Conservation (phyloP, 2,113 vertebrate genomes). For the Psilopsiagon aymara region DNA sequence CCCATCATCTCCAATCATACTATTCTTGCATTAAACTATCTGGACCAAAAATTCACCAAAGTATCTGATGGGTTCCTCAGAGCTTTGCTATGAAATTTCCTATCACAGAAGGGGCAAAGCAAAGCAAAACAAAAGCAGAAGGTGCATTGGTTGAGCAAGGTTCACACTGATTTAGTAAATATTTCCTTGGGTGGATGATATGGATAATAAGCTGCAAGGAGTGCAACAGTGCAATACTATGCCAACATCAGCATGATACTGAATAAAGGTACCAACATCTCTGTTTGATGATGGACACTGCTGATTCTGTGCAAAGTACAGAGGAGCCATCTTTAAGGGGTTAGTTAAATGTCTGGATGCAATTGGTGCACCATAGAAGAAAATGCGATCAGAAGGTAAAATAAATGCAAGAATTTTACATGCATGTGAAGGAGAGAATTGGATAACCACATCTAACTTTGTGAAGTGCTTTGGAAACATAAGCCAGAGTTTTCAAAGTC, state of each 20-base stretch:
- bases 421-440: neutral
- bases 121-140: neutral
- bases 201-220: neutral
- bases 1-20: accelerated
- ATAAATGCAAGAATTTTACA: neutral
- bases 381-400: neutral
- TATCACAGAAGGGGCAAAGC: neutral
- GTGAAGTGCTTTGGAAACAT: neutral
- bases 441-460: neutral
- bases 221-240: accelerated
- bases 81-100: neutral
- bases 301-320: neutral
- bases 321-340: neutral
- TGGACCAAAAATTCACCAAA: neutral
- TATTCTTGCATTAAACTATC: neutral
- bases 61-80: neutral
- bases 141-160: neutral
- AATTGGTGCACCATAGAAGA: neutral
- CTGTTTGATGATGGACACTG: neutral
- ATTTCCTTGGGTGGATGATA: neutral
- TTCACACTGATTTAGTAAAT: neutral
- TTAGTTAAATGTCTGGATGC: neutral
- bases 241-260: neutral
- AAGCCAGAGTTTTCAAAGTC: neutral
- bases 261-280: neutral